A percentile compares a stretch with the other conserved stretches of the same genome.
phyloP scores from a whole-genome alignment of 2,888 invertebrate species.

The Lycia hirtaria region DNA sequence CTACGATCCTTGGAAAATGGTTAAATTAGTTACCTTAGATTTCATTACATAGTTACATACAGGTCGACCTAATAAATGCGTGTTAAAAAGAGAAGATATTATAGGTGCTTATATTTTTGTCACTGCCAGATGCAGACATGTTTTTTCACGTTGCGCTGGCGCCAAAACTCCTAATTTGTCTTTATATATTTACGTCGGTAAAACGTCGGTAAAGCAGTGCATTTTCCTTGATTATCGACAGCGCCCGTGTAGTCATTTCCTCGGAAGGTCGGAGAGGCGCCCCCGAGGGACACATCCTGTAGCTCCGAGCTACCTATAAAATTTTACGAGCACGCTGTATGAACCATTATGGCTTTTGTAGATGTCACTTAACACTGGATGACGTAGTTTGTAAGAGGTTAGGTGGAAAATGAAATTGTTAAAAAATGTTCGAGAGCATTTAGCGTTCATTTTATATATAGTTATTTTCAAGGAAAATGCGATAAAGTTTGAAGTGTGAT shows the following conservation, averaged over 20 bases:
- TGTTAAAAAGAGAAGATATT: too few relatives aligned
- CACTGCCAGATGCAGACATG: too few relatives aligned
- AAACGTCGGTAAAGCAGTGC: slow-evolving; percentile 7
- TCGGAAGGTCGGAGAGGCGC: slow-evolving; percentile 54
- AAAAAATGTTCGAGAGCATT: slow-evolving; percentile 5
- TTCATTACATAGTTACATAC: too few relatives aligned
- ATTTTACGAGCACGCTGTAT: slow-evolving; percentile 78
- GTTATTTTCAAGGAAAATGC: not conserved
- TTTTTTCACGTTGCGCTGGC: too few relatives aligned
- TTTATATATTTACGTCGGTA: slow-evolving; percentile 47
- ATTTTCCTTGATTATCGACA: slow-evolving; percentile 23
- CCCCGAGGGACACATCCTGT: slow-evolving; percentile 67
- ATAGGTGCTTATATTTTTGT: too few relatives aligned
- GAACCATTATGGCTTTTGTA: slow-evolving; percentile 75
- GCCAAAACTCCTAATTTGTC: slow-evolving; percentile 44
- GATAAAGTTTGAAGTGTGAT: not conserved
- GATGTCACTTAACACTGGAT: slow-evolving; percentile 69
- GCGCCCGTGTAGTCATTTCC: slow-evolving; percentile 22
- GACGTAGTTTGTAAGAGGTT: slow-evolving; percentile 66
- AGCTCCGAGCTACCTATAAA: slow-evolving; percentile 70
- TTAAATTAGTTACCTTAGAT: too few relatives aligned
- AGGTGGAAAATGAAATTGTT: slow-evolving; percentile 35
- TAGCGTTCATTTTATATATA: not conserved
- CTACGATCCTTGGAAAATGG: too few relatives aligned
- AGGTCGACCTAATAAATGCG: too few relatives aligned